A percentile compares a stretch with the other conserved stretches of the same genome.
Evolutionary conservation across 2,888 invertebrate species (phyloP).

Genomic region (Margaritifera margaritifera): DNA sequence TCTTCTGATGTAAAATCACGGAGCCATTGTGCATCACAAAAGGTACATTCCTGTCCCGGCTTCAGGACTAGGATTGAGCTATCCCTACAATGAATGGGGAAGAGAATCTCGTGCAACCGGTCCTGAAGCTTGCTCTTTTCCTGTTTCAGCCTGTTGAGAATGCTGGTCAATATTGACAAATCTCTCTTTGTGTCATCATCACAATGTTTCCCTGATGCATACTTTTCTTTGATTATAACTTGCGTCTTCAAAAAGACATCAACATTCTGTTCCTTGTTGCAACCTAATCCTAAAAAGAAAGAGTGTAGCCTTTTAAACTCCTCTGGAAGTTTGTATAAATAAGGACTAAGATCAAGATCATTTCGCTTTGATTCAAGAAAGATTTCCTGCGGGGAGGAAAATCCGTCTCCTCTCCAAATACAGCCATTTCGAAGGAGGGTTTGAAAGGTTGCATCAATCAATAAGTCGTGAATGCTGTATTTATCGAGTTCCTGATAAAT

Average conservation of each 20-base stretch:
- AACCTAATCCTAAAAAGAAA: conserved; percentile 11
- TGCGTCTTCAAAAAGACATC: conserved; percentile 5
- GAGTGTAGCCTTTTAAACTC: conserved; percentile 10
- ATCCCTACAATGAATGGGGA: conserved; percentile 6
- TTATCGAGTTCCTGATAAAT: too few relatives aligned
- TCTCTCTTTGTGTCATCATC: conserved; percentile 5
- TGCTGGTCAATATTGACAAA: conserved; percentile 9
- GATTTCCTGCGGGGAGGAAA: conserved; percentile 6
- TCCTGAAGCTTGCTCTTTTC: background rate
- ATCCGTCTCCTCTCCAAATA: conserved; percentile 20
- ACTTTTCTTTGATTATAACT: conserved; percentile 12
- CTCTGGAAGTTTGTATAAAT: conserved; percentile 13
- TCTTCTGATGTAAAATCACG: conserved; percentile 1
- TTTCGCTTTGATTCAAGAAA: conserved; percentile 2
- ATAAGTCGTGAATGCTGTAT: too few relatives aligned
- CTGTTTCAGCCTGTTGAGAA: conserved; percentile 12
- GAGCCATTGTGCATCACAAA: conserved; percentile 20
- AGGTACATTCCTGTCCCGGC: background rate
- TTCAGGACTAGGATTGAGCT: too few relatives aligned
- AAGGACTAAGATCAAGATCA: conserved; percentile 19
- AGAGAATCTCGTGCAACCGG: conserved; percentile 4
- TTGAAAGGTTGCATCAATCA: conserved; percentile 2
- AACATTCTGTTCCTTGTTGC: conserved; percentile 7
- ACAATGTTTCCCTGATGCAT: background rate
- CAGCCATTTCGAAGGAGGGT: background rate